Conservation (phyloP, 2,888 invertebrate species). For the Cephonodes hylas region DNA sequence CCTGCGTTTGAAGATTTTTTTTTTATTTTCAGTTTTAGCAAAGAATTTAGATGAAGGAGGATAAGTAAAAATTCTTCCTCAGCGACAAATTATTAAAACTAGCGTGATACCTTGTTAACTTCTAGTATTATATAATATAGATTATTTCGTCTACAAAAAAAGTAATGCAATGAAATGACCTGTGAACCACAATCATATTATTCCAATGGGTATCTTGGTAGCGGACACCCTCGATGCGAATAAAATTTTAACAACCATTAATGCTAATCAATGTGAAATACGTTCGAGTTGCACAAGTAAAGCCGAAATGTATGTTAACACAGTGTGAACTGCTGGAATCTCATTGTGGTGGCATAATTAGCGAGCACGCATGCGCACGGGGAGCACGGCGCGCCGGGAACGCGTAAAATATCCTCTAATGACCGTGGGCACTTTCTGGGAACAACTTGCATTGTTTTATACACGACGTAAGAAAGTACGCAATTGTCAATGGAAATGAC, state of each 20-base stretch:
- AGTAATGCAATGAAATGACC: no score
- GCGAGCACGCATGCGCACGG: slow-evolving; percentile 10
- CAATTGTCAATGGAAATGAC: not conserved
- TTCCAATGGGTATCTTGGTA: no score
- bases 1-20: no score
- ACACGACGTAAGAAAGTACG: not conserved
- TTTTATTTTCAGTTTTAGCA: no score
- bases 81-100: no score
- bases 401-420: slow-evolving; percentile 37
- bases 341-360: slow-evolving; percentile 33
- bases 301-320: not conserved
- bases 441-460: slow-evolving; percentile 15
- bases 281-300: not conserved
- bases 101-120: no score
- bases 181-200: no score
- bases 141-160: no score
- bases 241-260: not conserved
- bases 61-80: no score
- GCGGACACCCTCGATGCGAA: not conserved
- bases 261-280: not conserved
- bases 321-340: slow-evolving; percentile 27
- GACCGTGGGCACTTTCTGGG: slow-evolving; percentile 20
- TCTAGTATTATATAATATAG: no score
- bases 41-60: no score
- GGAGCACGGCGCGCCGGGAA: slow-evolving; percentile 11